Percentiles rank a stretch among this genome's conserved stretches.
phyloP scores from a whole-genome alignment of 1,140 invertebrate species.

The Drosophila biarmipes region DNA sequence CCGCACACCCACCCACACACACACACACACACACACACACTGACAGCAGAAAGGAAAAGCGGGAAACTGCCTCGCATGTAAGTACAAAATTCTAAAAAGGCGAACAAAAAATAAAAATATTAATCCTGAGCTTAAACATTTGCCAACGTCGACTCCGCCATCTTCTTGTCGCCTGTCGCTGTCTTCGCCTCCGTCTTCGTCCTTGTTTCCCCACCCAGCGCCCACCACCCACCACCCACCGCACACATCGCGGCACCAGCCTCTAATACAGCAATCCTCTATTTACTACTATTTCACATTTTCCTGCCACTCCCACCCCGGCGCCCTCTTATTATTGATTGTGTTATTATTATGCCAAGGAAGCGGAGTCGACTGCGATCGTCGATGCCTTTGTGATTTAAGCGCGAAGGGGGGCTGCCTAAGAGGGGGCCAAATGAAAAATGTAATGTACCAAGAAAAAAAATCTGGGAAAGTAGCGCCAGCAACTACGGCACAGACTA shows the following conservation, averaged over 20 bases:
- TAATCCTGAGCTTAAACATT: constrained; percentile 84
- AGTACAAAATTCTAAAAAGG: constrained; percentile 78
- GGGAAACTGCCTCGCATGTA: constrained; percentile 31
- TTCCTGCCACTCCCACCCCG: not conserved
- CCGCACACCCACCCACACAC: constrained; percentile 36
- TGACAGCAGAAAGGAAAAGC: constrained; percentile 3
- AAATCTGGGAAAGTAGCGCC: constrained; percentile 16
- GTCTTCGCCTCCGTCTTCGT: constrained; percentile 14
- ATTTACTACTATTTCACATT: constrained; percentile 70
- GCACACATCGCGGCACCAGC: constrained; percentile 56
- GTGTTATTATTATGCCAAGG: constrained; percentile 62
- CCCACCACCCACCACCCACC: not conserved
- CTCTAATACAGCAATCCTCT: constrained; percentile 67
- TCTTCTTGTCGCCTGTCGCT: constrained; percentile 22
- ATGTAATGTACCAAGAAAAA: constrained; percentile 50
- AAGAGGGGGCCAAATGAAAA: constrained; percentile 38
- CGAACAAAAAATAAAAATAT: constrained; percentile 54
- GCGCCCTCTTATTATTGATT: constrained; percentile 48
- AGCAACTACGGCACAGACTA: constrained; percentile 40
- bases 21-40: constrained; percentile 21
- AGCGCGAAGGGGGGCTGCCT: not conserved
- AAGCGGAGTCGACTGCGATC: constrained; percentile 35
- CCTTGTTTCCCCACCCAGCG: not conserved
- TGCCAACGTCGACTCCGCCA: constrained; percentile 62
- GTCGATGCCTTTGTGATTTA: constrained; percentile 56